Evolutionary conservation across 2,797 vertebrate genomes (phyloP), one percentile per base, ranked within the genome.

Genomic region (Sebastes jordani): DNA sequence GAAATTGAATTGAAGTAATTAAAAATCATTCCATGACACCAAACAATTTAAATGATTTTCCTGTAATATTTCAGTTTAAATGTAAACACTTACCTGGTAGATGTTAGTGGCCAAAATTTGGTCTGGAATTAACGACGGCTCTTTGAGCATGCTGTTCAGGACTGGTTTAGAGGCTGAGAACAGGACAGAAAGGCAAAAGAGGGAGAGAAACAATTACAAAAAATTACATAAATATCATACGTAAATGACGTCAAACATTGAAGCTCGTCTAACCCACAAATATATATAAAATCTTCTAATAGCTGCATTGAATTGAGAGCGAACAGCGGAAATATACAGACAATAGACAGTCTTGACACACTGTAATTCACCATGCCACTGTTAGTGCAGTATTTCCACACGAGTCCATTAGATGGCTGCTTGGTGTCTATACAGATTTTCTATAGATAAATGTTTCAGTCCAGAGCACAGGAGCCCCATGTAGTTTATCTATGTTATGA

Each of bases 101-200:
- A 99, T 91, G 93, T 99, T 97, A 83, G 95, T 96, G 91, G 97
- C 97, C 93, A 99, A 93, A 90, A 96, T 93, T 91, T 95, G 95
- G 95, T 99, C 97, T 84, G 97, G 96, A 93, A 99, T 99, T 92
- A 97, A 95, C 68, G 97, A 96, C 63, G 99, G 97, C 92, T 99
- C 98, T 88, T 97, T 97, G 3, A 99, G 95, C 98, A 99, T 97
- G 94, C 95, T 96, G 93, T 95, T 99, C 91, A 99, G 93, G 80
- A 97, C 89, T 38, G 95, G 94, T 96, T 99, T 99, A 86, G 97
- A 96, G 52, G 97, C 98, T 97, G 91, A 83, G 79, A 90, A 89
- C 76, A 84, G 86, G 46, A 75, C 29, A 79, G 52, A 54, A 42
- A 77, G 60, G 61, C 11, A 74, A 70, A 3, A 58, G 10, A 77